Percentiles rank a stretch among this genome's conserved stretches.
Conservation (phyloP, 2,888 invertebrate species). For the Dorcus parallelipipedus region DNA sequence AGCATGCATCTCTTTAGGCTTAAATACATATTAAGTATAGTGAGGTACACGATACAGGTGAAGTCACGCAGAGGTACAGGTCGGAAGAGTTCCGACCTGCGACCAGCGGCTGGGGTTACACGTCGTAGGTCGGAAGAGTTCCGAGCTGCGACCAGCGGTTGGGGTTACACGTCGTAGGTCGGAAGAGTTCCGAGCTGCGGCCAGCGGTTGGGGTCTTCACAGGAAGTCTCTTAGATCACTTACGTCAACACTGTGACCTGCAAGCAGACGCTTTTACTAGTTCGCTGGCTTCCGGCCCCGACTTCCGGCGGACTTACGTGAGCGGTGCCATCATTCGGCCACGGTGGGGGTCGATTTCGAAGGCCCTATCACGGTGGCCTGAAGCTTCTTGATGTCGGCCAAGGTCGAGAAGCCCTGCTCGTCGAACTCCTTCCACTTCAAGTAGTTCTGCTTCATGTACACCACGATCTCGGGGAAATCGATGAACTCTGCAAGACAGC, state of each 20-base stretch:
- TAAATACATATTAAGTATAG: slow-evolving; percentile 31
- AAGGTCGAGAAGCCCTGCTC: slow-evolving; percentile 72
- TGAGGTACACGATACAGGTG: slow-evolving; percentile 31
- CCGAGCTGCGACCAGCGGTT: too few relatives aligned
- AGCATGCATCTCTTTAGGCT: slow-evolving; percentile 36
- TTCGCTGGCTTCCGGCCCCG: neutral
- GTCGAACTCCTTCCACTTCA: slow-evolving; percentile 85
- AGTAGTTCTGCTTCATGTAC: slow-evolving; percentile 81
- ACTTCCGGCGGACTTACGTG: slow-evolving; percentile 33
- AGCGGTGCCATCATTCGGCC: slow-evolving; percentile 33
- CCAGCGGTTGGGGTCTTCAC: too few relatives aligned
- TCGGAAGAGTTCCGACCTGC: too few relatives aligned
- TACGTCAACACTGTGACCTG: slow-evolving; percentile 45
- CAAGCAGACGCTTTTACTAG: slow-evolving; percentile 2
- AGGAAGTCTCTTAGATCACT: slow-evolving; percentile 41
- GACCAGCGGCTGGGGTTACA: too few relatives aligned
- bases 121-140: too few relatives aligned
- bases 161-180: too few relatives aligned
- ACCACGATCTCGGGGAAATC: slow-evolving; percentile 88
- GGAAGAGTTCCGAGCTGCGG: too few relatives aligned
- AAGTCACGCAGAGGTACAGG: neutral
- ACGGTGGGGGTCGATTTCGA: slow-evolving; percentile 15
- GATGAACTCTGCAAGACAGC: slow-evolving; percentile 69
- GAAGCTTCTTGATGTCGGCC: slow-evolving; percentile 61
- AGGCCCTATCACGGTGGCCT: slow-evolving; percentile 31